Evolutionary conservation across 1,140 invertebrate species (phyloP).

Genomic region (Ceratina japonica): DNA sequence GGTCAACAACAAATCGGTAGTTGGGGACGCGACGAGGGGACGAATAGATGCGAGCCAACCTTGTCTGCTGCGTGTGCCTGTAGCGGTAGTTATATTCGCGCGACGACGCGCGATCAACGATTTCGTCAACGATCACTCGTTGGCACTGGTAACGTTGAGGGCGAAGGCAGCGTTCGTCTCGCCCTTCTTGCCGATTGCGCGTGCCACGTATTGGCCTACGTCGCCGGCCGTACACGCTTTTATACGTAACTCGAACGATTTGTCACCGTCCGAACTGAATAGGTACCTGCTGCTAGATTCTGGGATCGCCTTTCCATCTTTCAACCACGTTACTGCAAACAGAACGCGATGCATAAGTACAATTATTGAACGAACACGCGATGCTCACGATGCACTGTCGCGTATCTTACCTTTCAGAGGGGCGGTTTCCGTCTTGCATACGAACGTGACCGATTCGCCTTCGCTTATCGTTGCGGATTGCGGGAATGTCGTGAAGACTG

Average conservation of each 20-base stretch:
- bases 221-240: conserved; percentile 88
- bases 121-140: conserved; percentile 64
- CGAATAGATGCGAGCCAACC: conserved; percentile 12
- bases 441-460: conserved; percentile 90
- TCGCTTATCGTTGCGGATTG: conserved; percentile 91
- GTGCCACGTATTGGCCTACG: conserved; percentile 93
- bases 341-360: not conserved
- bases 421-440: conserved; percentile 87
- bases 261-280: conserved; percentile 89
- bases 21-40: too few relatives aligned
- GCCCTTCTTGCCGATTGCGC: conserved; percentile 91
- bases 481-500: conserved; percentile 93
- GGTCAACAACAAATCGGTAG: too few relatives aligned
- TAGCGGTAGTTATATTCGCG: conserved; percentile 12
- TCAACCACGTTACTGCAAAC: conserved; percentile 87
- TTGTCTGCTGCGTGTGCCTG: conserved; percentile 27
- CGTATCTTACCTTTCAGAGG: conserved; percentile 81
- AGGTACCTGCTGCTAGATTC: conserved; percentile 87
- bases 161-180: conserved; percentile 92
- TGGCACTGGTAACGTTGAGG: conserved; percentile 85
- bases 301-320: conserved; percentile 92
- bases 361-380: too few relatives aligned
- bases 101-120: conserved; percentile 31
- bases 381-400: too few relatives aligned
- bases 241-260: conserved; percentile 88